Evolutionary conservation across 2,797 vertebrate species (phyloP), one percentile per base, ranked within the genome.

Genomic region (Arnoldichthys spilopterus): DNA sequence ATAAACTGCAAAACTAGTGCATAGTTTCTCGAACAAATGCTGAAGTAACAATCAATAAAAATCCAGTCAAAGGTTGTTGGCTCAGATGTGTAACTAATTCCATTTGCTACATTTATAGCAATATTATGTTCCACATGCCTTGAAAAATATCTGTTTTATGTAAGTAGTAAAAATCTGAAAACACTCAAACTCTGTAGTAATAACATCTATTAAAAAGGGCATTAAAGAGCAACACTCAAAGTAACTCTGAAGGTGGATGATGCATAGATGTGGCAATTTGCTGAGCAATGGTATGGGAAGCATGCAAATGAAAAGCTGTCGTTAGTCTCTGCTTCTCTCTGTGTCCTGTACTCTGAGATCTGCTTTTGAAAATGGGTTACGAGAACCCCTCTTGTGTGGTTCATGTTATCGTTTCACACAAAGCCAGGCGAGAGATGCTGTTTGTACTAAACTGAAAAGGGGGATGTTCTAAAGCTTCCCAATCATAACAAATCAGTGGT

Each of bases 401-500:
- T 89, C 71, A 43, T 83, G 87, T 91, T 88, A 89, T 90, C 80
- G 77, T 88, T 90, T 90, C 83, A 85, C 86, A 90, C 89, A 92
- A 91, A 85, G 54, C 34, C 76, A 84, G 68, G 77, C 74, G 28
- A 85, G 87, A 87, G 86, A 93, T 88, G 91, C 86, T 83, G 88
- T 89, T 90, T 87, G 88, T 81, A 80, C 72, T 81, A 87, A 90
- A 89, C 74, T 30, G 83, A 88, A 89, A 89, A 69, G 51, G 63
- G 67, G 76, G 74, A 77, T 88, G 86, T 77, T 81, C 85, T 87
- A 91, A 92, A 92, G 90, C 90, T 89, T 85, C 87, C 87, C 88
- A 92, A 94, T 94, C 92, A 93, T 91, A 92, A 93, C 90, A 93
- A 93, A 93, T 93, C 91, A 84, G 86, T 85, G 86, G 86, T 90